Evolutionary conservation across 2,113 vertebrate genomes (phyloP), one percentile per base, ranked within the genome.

Genomic region (Polypterus senegalus): DNA sequence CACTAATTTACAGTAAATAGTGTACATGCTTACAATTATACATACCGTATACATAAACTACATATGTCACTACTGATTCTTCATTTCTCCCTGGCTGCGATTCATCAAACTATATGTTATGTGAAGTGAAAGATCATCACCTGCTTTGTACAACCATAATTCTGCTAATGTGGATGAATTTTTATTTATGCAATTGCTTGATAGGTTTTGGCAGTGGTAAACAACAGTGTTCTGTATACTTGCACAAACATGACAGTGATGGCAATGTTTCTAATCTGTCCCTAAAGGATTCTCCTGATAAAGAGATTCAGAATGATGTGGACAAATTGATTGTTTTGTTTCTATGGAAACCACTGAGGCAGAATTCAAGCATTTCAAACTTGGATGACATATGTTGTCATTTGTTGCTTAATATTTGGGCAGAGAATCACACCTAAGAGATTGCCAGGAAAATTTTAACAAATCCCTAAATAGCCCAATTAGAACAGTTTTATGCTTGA

Each of bases 141-240:
- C 79, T 80, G 76, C 76, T 77, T 81, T 72, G 54, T 71, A 70
- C 69, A 66, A 78, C 66, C 76, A 73, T 61, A 76, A 53, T 71
- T 67, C 67, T 73, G 73, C 76, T 72, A 70, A 44, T 4, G 43
- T 44, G 4, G 9, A 7, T 57, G 56, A 57, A 44, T 27, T 27
- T 27, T 27, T 27, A 27, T 27, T 27, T 27, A 27, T 27, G 1
- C 27, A 27, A 27, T 27, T 27, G 27, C 27, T 70, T 74, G 74
- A 71, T 68, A 74, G 66, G 47, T 0, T 27, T 53, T 75, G 72
- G 69, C 70, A 71, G 59, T 64, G 65, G 3, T 73, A 72, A 74
- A 68, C 71, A 72, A 70, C 62, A 73, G 77, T 62, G 63, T 67
- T 11, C 54, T 55, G 9, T 11, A 55, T 27, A 55, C 9, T 55